Evolutionary conservation across 2,113 vertebrate genomes (phyloP).

Genomic region (Neotragus pygmaeus): DNA sequence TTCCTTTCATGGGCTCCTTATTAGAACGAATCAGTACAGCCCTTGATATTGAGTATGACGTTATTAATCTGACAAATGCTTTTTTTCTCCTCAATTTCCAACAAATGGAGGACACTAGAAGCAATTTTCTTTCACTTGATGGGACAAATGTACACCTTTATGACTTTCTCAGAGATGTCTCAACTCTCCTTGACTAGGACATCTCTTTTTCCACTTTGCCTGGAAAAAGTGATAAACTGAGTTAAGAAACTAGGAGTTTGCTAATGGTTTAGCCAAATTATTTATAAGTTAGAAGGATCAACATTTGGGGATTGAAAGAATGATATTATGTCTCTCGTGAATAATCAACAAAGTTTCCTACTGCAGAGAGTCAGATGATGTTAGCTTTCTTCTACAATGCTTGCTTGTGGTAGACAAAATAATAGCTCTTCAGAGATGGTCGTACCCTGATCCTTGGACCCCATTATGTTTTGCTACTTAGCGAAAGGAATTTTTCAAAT

Average conservation of each 20-base stretch:
- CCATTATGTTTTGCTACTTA: neutral
- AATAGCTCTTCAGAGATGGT: neutral
- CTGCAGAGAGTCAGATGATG: neutral
- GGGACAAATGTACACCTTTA: neutral
- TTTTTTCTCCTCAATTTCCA: conserved; percentile 26
- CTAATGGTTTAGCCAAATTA: neutral
- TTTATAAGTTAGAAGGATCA: neutral
- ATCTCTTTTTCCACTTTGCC: neutral
- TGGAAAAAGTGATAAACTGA: neutral
- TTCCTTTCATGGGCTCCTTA: conserved; percentile 35
- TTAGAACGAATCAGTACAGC: conserved; percentile 45
- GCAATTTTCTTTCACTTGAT: conserved; percentile 46
- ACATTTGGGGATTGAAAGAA: neutral
- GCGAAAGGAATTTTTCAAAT: neutral
- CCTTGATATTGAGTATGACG: conserved; percentile 14
- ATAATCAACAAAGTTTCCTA: neutral
- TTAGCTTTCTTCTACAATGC: neutral
- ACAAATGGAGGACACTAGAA: conserved; percentile 25
- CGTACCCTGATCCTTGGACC: neutral
- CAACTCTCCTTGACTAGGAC: neutral
- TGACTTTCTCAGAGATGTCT: neutral
- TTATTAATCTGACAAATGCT: conserved; percentile 54
- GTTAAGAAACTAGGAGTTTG: neutral
- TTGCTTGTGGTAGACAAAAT: neutral
- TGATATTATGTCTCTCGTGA: neutral